Evolutionary conservation across 2,113 vertebrate species (phyloP).

Genomic region (Lutjanus erythropterus): DNA sequence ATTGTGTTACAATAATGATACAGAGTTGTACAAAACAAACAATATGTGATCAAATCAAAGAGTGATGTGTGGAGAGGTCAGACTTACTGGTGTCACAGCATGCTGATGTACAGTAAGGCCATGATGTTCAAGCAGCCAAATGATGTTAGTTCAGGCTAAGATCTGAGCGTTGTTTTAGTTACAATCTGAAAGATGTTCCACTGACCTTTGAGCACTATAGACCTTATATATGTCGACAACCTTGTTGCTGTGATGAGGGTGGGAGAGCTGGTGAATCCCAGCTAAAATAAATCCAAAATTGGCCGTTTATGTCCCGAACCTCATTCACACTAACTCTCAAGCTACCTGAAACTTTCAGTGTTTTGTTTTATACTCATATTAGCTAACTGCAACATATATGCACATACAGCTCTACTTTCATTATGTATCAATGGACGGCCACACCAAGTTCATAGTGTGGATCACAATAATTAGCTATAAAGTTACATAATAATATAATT

Average conservation of each 20-base stretch:
- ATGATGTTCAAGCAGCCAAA: neutral
- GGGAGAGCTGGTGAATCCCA: neutral
- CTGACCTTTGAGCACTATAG: no score
- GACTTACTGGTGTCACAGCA: neutral
- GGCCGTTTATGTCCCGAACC: neutral
- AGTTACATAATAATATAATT: neutral
- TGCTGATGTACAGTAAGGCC: neutral
- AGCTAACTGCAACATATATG: neutral
- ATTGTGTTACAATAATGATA: neutral
- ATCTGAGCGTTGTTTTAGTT: neutral
- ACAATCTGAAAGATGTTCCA: neutral
- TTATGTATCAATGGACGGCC: neutral
- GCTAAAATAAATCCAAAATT: neutral
- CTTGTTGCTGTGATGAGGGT: neutral
- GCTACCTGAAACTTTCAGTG: neutral
- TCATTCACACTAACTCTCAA: neutral
- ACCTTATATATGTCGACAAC: no score
- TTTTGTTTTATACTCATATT: neutral
- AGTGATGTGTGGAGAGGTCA: neutral
- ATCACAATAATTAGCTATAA: neutral
- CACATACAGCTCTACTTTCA: no score
- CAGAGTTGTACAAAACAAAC: neutral
- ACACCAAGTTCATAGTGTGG: neutral
- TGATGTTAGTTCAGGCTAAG: neutral
- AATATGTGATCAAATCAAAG: neutral